phyloP scores from a whole-genome alignment of 2,113 vertebrate genomes.

The Melanotaenia duboulayi region DNA sequence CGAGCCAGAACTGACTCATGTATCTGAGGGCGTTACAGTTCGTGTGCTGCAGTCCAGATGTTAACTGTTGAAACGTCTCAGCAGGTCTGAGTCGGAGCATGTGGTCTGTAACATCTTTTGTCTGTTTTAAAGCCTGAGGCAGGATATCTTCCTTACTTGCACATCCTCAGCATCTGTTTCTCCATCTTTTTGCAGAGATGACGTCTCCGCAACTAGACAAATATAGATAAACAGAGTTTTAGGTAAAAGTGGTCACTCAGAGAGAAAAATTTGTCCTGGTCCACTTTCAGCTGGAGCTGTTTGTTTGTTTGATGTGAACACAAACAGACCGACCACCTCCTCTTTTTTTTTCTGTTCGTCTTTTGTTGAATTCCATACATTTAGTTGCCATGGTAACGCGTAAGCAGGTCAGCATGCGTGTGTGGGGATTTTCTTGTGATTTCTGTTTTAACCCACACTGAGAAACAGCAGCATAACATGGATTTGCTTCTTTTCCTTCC shows the following conservation, averaged over 20 bases:
- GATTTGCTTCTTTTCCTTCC: background rate
- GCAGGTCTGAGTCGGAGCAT: background rate
- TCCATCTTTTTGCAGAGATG: background rate
- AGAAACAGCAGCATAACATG: constrained; percentile 8
- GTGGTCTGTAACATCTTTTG: background rate
- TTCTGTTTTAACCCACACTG: constrained; percentile 3
- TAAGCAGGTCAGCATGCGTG: background rate
- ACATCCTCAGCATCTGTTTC: background rate
- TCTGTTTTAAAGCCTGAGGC: background rate
- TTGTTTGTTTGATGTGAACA: background rate
- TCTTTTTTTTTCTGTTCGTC: background rate
- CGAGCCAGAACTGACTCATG: background rate
- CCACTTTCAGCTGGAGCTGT: constrained; percentile 1
- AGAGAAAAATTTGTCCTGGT: background rate
- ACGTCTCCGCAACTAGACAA: too few relatives aligned
- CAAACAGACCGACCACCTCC: background rate
- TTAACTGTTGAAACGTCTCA: background rate
- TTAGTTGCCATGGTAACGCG: background rate
- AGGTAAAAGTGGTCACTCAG: too few relatives aligned
- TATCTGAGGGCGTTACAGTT: constrained; percentile 6
- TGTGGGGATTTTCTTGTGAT: background rate
- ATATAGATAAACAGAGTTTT: too few relatives aligned
- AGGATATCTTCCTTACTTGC: background rate
- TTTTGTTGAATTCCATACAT: constrained; percentile 1
- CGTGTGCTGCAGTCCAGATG: background rate